Base-by-base conservation (phyloP, 2,113 vertebrate genomes). In the Corythornis madagascariensis region DNA sequence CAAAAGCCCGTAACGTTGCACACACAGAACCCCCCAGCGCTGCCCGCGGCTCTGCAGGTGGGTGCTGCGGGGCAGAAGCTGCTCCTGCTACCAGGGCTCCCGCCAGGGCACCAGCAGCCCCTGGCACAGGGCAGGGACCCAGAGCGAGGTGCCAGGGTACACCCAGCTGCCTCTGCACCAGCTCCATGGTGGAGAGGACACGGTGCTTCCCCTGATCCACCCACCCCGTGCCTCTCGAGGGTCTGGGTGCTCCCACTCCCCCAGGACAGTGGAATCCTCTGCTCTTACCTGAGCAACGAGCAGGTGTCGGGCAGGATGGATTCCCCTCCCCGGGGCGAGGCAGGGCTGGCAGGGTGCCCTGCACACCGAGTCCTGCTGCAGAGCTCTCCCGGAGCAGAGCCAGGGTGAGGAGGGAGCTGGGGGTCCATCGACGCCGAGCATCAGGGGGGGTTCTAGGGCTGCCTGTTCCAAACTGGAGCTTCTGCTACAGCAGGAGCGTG, bases 1-100 rank as follows among this genome's bases (percentile, higher is more conserved):
- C 29, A 16, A 17, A 31, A 65, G 3, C 69, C 45, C 25, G 2
- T 7, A 28, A 0, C 4, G 2, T 5, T 2, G 10, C 0, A 0
- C 3, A 13, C 43, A 40, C 70, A 57, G 28, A 70, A 16, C 10
- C 5, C 4, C 35, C 42, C 33, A 0, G 38, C 14, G 48, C 6
- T 38, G n/a, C 45, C 64, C 45, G 33, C 42, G 55, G 85, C 76
- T 47, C 48, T 52, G 43, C n/a, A 20, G 13, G 0, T 1, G 47
- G 2, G 10, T 9, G 5, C 66, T 11, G 35, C 35, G 6, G 1
- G 1, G 67, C 59, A 18, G 25, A 16, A 18, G 2, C 42, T 8
- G 5, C 43, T 29, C 31, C 31, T 18, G 0, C 14, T 5, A 4
- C 42, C 81, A 35, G 40, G 66, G n/a, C 43, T 35, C 4, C 50